Evolutionary conservation across 2,797 vertebrate genomes (phyloP), one percentile per base, ranked within the genome.

Genomic region (Alca torda): DNA sequence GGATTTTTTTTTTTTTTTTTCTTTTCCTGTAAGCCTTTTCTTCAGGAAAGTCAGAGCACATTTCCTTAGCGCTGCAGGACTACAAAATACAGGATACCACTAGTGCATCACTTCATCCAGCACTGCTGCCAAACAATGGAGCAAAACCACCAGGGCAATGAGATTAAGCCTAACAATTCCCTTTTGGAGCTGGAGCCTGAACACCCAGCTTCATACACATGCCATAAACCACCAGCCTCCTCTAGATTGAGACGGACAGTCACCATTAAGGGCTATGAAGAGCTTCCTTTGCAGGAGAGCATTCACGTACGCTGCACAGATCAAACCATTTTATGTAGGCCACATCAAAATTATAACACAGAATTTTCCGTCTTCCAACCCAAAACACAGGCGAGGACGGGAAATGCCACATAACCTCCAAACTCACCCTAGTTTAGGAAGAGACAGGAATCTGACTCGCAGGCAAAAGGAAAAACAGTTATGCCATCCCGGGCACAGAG

Each of bases 131-230:
- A 4, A 69, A 4, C 41, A 45, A 11, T 2, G 6, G 46, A 51
- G 9, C 4, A 5, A 82, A 69, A 33, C 6, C 2, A 1, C 57
- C 4, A 1, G 45, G 37, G 26, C 50, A 84, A 11, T 0, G 0
- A 48, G 39, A 17, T 63, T 12, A 63, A 69, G 6, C 21, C 73
- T 35, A 84, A 69, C 0, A 4, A 76, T 33, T 48, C 54, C 56
- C 35, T 89, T 51, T 53, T 39, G n/a, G 59, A 83, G 17, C 63
- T 6, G 41, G 51, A 89, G 31, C 11, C 33, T 31, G 16, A 86
- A 43, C 2, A 2, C 5, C 13, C 1, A 6, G 26, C 35, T 81
- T 43, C 15, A 61, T 7, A 6, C 7, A 33, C 9, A 2, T 16
- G 33, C 46, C 53, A 35, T 43, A 79, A 90, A 61, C 24, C 70